Evolutionary conservation across 2,113 vertebrate species (phyloP).

Genomic region (Oenanthe melanoleuca): DNA sequence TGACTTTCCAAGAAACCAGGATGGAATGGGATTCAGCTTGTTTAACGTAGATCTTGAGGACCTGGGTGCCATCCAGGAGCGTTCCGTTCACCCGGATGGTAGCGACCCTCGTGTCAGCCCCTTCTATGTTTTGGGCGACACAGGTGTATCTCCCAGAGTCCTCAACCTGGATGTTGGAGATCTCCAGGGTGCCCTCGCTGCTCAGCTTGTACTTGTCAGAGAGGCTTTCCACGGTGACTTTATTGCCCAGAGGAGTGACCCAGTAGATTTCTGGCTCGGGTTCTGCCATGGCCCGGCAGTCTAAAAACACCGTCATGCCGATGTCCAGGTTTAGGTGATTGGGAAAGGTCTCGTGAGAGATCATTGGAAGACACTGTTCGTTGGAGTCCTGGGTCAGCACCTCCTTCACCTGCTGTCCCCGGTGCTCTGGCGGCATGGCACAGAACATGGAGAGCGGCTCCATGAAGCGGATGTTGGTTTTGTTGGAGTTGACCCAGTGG

Average conservation of each 20-base stretch:
- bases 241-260: conserved; percentile 94
- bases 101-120: conserved; percentile 90
- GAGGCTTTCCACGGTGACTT: conserved; percentile 84
- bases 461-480: conserved; percentile 94
- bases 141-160: conserved; percentile 96
- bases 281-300: conserved; percentile 95
- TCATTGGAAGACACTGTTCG: conserved; percentile 94
- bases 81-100: conserved; percentile 93
- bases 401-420: conserved; percentile 88
- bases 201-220: conserved; percentile 91
- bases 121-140: conserved; percentile 92
- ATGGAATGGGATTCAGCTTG: conserved; percentile 93
- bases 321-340: conserved; percentile 87
- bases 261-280: conserved; percentile 97
- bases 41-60: conserved; percentile 93
- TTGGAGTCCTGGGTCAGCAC: conserved; percentile 82
- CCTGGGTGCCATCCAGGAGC: conserved; percentile 88
- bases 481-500: conserved; percentile 94
- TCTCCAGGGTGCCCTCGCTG: conserved; percentile 88
- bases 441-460: conserved; percentile 96
- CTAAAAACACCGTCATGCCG: conserved; percentile 85
- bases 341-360: conserved; percentile 90
- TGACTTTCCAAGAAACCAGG: conserved; percentile 95
- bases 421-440: conserved; percentile 87
- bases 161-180: conserved; percentile 86